Evolutionary conservation across 2,113 vertebrate genomes (phyloP), one percentile per base, ranked within the genome.

Genomic region (Chelonoidis abingdonii): DNA sequence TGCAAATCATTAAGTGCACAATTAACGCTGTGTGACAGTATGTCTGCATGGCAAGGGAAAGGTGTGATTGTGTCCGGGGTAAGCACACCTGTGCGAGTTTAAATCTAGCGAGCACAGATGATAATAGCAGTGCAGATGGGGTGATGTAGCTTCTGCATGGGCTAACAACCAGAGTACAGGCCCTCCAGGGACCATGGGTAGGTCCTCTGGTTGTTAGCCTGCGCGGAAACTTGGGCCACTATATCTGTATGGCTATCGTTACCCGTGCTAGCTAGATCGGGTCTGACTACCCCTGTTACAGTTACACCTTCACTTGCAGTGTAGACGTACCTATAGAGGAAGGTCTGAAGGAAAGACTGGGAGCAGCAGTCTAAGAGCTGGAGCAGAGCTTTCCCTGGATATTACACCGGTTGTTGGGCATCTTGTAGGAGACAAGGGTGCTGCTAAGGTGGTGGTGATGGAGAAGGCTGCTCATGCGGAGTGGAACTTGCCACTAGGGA

Each of bases 271-370:
- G 31, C 31, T 69, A n/a, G 31, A 13, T 62, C 6, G 10, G 8
- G 65, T 38, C 4, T 72, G 35, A 72, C 35, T 16, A 21, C 35
- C 35, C 35, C 17, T 69, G 35, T 8, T n/a, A 19, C 65, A 69
- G 65, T 3, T 69, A 69, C 65, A 21, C 19, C 65, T 72, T 17
- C 65, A 9, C 65, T 10, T 72, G 19, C 17, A 22, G n/a, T 72
- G n/a, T 38, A 72, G 16, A 22, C 2, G 65, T 72, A 38, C 35
- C 65, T 72, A 9, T 21, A 38, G 9, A 38, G n/a, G n/a, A 22
- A 27, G 0, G 0, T 16, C 6, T 19, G n/a, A 56, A 79, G 6
- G 8, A 52, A 90, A 19, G 13, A 2, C 35, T 38, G 1, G 24
- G 12, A 80, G 21, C 6, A 4, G 38, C 41, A 24, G 80, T 19